Percentiles rank a stretch among this genome's conserved stretches.
Conservation (phyloP, 1,140 invertebrate species). For the Oppia nitens region DNA sequence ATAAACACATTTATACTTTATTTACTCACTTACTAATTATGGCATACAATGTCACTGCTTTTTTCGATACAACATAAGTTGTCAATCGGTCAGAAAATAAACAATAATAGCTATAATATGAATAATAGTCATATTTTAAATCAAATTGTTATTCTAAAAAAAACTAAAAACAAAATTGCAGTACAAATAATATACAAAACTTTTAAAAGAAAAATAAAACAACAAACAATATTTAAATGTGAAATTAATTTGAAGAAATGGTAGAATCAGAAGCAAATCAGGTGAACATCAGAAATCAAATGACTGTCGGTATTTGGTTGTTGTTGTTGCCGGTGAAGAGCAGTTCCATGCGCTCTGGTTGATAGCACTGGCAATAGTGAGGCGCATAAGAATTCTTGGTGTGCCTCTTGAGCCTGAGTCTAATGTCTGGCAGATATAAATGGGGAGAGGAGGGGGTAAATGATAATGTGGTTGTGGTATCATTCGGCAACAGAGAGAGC, state of each 20-base stretch:
- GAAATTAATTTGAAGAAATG: neutral
- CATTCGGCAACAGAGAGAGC: neutral
- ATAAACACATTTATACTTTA: too few species aligned
- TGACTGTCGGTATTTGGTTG: neutral
- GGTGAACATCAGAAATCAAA: neutral
- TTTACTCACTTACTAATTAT: too few species aligned
- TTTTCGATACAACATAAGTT: neutral
- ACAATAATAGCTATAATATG: neutral
- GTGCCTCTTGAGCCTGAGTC: neutral
- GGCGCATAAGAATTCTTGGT: neutral
- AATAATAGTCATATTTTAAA: neutral
- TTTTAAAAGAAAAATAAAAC: too few species aligned
- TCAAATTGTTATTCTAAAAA: too few species aligned
- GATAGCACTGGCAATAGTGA: neutral
- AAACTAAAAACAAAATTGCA: too few species aligned
- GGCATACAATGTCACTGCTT: too few species aligned
- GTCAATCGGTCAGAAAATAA: neutral
- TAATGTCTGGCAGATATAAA: neutral
- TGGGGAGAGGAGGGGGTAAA: neutral
- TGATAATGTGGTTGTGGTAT: slow-evolving; percentile 3
- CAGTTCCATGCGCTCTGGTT: neutral
- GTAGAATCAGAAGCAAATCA: neutral
- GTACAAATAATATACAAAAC: too few species aligned
- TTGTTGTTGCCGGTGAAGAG: neutral
- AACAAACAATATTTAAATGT: too few species aligned